Evolutionary conservation across 2,888 invertebrate species (phyloP).

Genomic region (Tryphoninae sp.): DNA sequence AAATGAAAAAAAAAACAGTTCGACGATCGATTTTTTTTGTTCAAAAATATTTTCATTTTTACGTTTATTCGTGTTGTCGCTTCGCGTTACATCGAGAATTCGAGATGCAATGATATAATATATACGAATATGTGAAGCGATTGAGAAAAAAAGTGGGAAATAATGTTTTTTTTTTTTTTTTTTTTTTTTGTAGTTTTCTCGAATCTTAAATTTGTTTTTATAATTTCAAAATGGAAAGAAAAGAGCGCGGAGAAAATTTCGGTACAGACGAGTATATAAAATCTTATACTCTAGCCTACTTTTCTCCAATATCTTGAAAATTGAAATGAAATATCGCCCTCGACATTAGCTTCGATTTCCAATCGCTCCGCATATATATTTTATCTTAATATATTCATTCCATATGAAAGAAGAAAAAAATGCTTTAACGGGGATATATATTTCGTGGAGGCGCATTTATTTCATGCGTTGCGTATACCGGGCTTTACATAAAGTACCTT

Average conservation of each 20-base stretch:
- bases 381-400: slow-evolving; percentile 80
- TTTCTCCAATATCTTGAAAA: not conserved
- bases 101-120: slow-evolving; percentile 75
- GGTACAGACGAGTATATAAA: not conserved
- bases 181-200: not conserved
- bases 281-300: not conserved
- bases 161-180: not conserved
- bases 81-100: slow-evolving; percentile 66
- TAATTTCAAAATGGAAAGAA: slow-evolving; percentile 56
- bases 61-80: slow-evolving; percentile 67
- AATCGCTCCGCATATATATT: slow-evolving; percentile 71
- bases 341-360: slow-evolving; percentile 57
- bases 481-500: slow-evolving; percentile 80
- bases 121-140: slow-evolving; percentile 64
- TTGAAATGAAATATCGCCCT: slow-evolving; percentile 16
- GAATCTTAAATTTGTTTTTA: slow-evolving; percentile 52
- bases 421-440: slow-evolving; percentile 78
- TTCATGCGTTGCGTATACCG: slow-evolving; percentile 73
- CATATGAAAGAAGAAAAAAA: slow-evolving; percentile 71
- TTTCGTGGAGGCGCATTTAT: slow-evolving; percentile 73
- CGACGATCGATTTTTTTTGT: slow-evolving; percentile 54
- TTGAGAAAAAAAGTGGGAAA: slow-evolving; percentile 13
- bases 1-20: slow-evolving; percentile 67
- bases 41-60: slow-evolving; percentile 35
- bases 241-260: not conserved